Evolutionary conservation across 2,797 vertebrate genomes (phyloP).

Genomic region (Pseudochaenichthys georgianus): DNA sequence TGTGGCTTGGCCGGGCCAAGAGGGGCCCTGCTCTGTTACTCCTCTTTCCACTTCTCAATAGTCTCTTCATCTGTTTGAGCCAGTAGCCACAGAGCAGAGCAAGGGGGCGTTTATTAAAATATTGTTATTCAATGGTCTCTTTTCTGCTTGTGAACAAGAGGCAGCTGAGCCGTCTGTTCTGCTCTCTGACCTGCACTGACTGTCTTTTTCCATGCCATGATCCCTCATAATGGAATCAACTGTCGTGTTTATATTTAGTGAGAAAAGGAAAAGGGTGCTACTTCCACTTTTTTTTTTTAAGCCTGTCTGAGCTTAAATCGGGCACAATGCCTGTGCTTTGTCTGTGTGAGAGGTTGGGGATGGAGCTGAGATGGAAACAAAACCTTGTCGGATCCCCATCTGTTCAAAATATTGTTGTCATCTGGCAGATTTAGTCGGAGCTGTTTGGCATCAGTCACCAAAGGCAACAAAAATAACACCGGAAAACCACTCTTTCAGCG

Average conservation of each 20-base stretch:
- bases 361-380: slow-evolving; percentile 63
- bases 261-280: slow-evolving; percentile 73
- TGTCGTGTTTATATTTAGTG: slow-evolving; percentile 94
- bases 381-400: slow-evolving; percentile 64
- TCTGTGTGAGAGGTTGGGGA: slow-evolving; percentile 57
- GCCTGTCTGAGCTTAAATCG: slow-evolving; percentile 76
- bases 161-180: slow-evolving; percentile 90
- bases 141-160: slow-evolving; percentile 90
- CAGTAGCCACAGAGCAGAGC: slow-evolving; percentile 83
- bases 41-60: slow-evolving; percentile 85
- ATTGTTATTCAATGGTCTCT: slow-evolving; percentile 96
- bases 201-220: slow-evolving; percentile 90
- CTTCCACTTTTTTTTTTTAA: slow-evolving; percentile 82
- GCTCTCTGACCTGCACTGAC: slow-evolving; percentile 92
- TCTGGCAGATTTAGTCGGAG: slow-evolving; percentile 47
- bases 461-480: slow-evolving; percentile 67
- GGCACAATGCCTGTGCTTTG: slow-evolving; percentile 85
- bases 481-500: slow-evolving; percentile 32
- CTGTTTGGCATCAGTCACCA: slow-evolving; percentile 70
- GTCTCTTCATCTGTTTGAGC: slow-evolving; percentile 84
- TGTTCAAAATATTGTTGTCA: slow-evolving; percentile 69
- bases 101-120: slow-evolving; percentile 88
- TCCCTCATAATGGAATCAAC: slow-evolving; percentile 92
- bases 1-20: slow-evolving; percentile 85
- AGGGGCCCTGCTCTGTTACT: slow-evolving; percentile 85